A percentile compares a stretch with the other conserved stretches of the same genome.
Conservation (phyloP, 2,113 vertebrate genomes). For the Melospiza georgiana region DNA sequence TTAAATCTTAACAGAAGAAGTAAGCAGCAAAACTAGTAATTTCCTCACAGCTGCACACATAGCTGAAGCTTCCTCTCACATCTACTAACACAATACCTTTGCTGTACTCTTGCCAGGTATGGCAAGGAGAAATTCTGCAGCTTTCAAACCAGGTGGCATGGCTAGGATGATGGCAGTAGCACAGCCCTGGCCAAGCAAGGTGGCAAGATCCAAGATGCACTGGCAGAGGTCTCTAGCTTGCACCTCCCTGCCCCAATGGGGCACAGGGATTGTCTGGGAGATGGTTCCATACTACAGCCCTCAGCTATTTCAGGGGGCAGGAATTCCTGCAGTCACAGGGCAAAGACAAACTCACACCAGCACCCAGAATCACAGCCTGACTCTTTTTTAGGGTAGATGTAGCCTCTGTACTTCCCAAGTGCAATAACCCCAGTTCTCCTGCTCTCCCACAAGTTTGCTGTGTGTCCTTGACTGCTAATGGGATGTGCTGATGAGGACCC, state of each 20-base stretch:
- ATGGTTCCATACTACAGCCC: not conserved
- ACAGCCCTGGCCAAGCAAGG: not conserved
- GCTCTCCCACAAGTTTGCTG: not conserved
- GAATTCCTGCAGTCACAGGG: not conserved
- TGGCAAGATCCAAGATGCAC: not conserved
- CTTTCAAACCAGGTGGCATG: not conserved
- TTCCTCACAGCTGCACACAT: not conserved
- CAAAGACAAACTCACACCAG: not conserved
- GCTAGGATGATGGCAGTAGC: not conserved
- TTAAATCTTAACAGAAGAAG: not conserved
- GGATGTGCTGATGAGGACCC: not conserved
- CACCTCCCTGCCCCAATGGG: not conserved
- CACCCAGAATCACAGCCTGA: not conserved
- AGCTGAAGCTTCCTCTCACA: not conserved
- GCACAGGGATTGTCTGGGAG: not conserved
- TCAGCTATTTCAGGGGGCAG: not conserved
- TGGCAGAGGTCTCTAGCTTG: not conserved
- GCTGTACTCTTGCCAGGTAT: not conserved
- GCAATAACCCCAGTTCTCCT: not conserved
- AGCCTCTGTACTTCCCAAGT: not conserved
- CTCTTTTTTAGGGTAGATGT: not conserved
- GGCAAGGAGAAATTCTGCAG: not conserved
- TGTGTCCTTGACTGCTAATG: not conserved
- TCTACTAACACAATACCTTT: not conserved
- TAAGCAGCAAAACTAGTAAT: not conserved